These are phyloP conservation scores for Actinernus sp. DNA, from an alignment of 92 coral and sea anemone genomes.

Conservation along the genomic window DNA sequence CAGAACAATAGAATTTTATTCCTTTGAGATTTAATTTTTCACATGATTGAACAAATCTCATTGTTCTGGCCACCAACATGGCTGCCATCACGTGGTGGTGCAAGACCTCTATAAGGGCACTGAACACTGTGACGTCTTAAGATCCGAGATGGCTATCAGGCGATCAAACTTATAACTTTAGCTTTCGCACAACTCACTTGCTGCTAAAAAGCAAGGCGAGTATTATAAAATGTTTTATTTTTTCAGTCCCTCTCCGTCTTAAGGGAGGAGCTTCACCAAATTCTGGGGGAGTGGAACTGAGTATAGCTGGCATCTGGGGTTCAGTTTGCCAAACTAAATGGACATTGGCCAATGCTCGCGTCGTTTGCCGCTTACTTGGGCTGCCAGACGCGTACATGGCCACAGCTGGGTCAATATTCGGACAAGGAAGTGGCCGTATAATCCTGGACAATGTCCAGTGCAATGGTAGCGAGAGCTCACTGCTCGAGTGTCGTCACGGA, in stretches of 20 bases:
- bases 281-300: slow-evolving; percentile 52
- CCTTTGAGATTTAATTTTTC: too few relatives aligned
- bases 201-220: too few relatives aligned
- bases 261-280: slow-evolving; percentile 25
- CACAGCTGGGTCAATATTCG: slow-evolving; percentile 48
- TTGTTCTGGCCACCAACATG: too few relatives aligned
- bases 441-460: slow-evolving; percentile 44
- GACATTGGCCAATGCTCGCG: slow-evolving; percentile 46
- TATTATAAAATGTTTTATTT: too few relatives aligned
- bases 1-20: too few relatives aligned
- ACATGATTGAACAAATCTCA: too few relatives aligned
- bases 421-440: slow-evolving; percentile 36
- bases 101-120: too few relatives aligned
- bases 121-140: too few relatives aligned
- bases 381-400: slow-evolving; percentile 25
- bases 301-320: slow-evolving; percentile 54
- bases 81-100: too few relatives aligned
- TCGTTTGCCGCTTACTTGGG: slow-evolving; percentile 57
- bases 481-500: slow-evolving; percentile 37
- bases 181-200: too few relatives aligned
- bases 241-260: slow-evolving; percentile 56
- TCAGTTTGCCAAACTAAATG: slow-evolving; percentile 56
- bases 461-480: slow-evolving; percentile 50
- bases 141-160: too few relatives aligned
- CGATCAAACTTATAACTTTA: too few relatives aligned